Evolutionary conservation across 2,113 vertebrate genomes (phyloP).

Genomic region (Muntiacus muntjak): DNA sequence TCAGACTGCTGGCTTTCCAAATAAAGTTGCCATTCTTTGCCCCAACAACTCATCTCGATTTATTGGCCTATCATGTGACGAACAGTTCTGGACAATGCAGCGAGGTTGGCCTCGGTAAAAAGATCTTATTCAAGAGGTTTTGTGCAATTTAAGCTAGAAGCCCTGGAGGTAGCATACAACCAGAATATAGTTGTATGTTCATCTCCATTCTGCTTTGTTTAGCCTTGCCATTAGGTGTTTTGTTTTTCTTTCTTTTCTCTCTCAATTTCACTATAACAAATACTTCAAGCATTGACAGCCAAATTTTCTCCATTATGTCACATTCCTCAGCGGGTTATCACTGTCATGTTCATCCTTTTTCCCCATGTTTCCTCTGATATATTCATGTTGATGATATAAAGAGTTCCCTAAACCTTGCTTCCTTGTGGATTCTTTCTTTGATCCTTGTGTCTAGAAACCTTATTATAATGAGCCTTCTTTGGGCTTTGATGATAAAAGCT

Average conservation of each 20-base stretch:
- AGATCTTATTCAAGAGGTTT: neutral
- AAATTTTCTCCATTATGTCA: neutral
- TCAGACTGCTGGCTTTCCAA: neutral
- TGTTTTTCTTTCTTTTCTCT: neutral
- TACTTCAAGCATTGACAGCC: neutral
- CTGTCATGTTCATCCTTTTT: neutral
- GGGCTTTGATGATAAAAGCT: slow-evolving; percentile 54
- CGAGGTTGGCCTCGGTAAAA: neutral
- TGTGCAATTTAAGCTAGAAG: neutral
- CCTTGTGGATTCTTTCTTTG: slow-evolving; percentile 34
- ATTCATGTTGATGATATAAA: neutral
- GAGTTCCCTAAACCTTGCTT: neutral
- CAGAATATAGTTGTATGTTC: neutral
- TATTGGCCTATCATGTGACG: neutral
- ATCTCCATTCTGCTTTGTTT: neutral
- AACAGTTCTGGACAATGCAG: neutral
- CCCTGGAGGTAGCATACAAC: neutral
- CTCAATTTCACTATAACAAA: neutral
- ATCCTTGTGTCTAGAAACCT: neutral
- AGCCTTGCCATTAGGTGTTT: neutral
- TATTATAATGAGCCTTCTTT: neutral
- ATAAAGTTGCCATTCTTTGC: neutral
- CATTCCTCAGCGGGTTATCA: neutral
- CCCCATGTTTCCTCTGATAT: neutral
- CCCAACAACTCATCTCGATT: neutral